Evolutionary conservation across 2,797 vertebrate species (phyloP).

Genomic region (Petrocephalus schoutedeni): DNA sequence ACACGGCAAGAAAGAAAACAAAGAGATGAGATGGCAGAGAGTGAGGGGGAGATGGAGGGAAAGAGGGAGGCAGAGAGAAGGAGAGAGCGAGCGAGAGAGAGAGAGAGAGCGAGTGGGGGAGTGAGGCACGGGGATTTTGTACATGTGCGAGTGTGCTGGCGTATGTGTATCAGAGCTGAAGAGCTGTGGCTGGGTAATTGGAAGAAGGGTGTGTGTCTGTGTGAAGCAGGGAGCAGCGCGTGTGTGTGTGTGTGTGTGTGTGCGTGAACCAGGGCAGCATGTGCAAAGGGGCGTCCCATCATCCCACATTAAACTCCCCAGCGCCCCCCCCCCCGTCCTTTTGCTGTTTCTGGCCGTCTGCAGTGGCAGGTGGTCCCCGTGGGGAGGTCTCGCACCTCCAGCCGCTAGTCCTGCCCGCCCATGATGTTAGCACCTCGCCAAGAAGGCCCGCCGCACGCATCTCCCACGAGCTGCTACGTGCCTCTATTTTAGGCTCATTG

Average conservation of each 20-base stretch:
- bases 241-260: background rate
- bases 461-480: conserved; percentile 10
- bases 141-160: background rate
- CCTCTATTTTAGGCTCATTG: conserved; percentile 39
- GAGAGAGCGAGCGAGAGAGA: conserved; percentile 26
- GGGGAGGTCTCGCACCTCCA: background rate
- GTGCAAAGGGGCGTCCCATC: background rate
- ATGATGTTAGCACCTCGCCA: background rate
- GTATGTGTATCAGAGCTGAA: background rate
- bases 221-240: background rate
- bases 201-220: conserved; percentile 9
- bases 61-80: conserved; percentile 25
- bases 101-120: conserved; percentile 13
- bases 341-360: background rate
- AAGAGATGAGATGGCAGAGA: conserved; percentile 29
- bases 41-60: conserved; percentile 26
- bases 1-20: conserved; percentile 20
- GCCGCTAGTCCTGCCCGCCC: background rate
- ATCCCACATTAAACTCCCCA: background rate
- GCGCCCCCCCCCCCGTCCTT: background rate
- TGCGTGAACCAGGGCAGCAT: background rate
- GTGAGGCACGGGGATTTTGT: conserved; percentile 7
- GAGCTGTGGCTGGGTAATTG: conserved; percentile 22
- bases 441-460: conserved; percentile 16
- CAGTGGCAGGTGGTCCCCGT: background rate